phyloP scores from a whole-genome alignment of 64 coral and sea anemone genomes.

The Montipora foliosa region DNA sequence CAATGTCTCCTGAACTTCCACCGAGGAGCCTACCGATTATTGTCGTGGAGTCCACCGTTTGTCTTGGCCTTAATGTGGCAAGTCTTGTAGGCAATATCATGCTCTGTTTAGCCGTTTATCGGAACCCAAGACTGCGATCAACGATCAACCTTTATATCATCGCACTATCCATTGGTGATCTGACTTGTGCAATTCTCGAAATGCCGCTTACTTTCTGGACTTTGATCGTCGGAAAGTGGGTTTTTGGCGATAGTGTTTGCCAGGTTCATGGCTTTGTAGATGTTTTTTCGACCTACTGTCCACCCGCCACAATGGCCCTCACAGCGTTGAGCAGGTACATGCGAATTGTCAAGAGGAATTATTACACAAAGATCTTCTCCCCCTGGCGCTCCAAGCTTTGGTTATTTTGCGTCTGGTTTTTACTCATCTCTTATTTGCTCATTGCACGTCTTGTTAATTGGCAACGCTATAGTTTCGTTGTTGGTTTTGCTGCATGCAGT shows the following conservation, averaged over 20 bases:
- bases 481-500: conserved; percentile 19
- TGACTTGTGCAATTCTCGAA: conserved; percentile 1
- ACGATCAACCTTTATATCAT: conserved; percentile 27
- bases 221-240: conserved; percentile 59
- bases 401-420: conserved; percentile 13
- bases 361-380: conserved; percentile 73
- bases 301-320: conserved; percentile 58
- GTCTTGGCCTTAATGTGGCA: neutral
- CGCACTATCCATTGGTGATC: conserved; percentile 18
- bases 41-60: conserved; percentile 3
- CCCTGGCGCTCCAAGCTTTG: conserved; percentile 18
- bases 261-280: conserved; percentile 73
- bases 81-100: conserved; percentile 18
- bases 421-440: neutral
- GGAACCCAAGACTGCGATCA: conserved; percentile 24
- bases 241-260: conserved; percentile 51
- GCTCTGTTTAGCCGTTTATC: conserved; percentile 26
- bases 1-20: conserved; percentile 14
- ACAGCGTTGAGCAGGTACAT: conserved; percentile 80
- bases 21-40: neutral
- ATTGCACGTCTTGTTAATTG: conserved; percentile 20
- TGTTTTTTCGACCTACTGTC: conserved; percentile 63
- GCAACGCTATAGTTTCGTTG: conserved; percentile 36
- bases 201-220: conserved; percentile 43
- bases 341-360: conserved; percentile 65